Base-by-base conservation (phyloP, 2,888 invertebrate genomes). In the Lithophane socia region DNA sequence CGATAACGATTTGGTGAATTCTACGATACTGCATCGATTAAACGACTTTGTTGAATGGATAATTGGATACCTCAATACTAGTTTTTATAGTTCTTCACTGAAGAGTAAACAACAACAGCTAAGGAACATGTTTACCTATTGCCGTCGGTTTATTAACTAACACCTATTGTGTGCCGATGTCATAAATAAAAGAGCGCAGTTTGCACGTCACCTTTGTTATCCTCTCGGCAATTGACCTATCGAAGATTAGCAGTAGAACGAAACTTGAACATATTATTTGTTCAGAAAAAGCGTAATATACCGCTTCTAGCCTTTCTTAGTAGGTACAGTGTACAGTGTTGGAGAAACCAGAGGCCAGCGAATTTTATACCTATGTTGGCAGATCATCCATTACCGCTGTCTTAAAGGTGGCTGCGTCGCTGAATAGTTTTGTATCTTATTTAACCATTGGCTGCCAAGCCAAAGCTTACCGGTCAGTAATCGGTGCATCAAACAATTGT, bases 11-110 rank as follows among this genome's bases (percentile, higher is more conserved):
- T 79, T 67, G 68, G 74, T 64, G 24, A 77, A 75, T 76, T 73
- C 80, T 58, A 75, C 37, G 81, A 77, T 74, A 87, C 75, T 73
- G 77, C 65, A 80, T 80, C 79, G 80, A 85, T 84, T 74, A 76
- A 79, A 77, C 76, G n/a, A 79, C 66, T 79, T 79, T 56, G 42
- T 61, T 66, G 16, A 56, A 44, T 21, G 58, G 71, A 52, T 52
- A 7, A 52, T 74, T 44, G 10, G 24, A 42, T 58, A 37, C 8
- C 4, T 7, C 16, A 49, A 1, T n/a, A 21, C 18, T 47, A 12
- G 21, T n/a, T 8, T 24, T 65, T 9, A 52, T 9, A 24, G 24
- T 18, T 52, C 1, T 21, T 60, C 18, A 42, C 1, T 24, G 47
- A 12, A 2, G n/a, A 75, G 4, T 54, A 16, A 24, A 64, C 49